Base-by-base conservation (phyloP, 2,797 vertebrate genomes). In the Apodemus agrarius region DNA sequence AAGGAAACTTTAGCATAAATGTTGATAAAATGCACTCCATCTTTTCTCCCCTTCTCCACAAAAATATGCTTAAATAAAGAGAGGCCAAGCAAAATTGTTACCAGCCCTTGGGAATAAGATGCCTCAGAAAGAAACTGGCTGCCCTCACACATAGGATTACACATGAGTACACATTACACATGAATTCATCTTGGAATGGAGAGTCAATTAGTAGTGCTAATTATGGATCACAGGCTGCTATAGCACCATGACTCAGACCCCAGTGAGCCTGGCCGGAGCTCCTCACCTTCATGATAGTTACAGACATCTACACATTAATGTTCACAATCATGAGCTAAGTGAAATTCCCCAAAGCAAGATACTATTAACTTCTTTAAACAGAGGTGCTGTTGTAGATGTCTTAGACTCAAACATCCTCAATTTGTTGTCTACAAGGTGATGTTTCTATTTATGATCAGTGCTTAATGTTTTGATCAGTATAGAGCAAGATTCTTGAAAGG, bases 401-500 rank as follows among this genome's bases (percentile, higher is more conserved):
- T 65, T 69, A 75, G 34, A 22, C 7, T 74, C 57, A 91, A 22
- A 12, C 4, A 54, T 90, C 52, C 24, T 88, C 72, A 65, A 4
- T 40, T 80, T 79, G 26, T 79, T 63, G 37, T 49, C 63, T 24
- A 69, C 13, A 61, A 7, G 6, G 0, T 59, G 13, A 61, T 78
- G 37, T 31, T 91, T 90, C 83, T 81, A 22, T 76, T 96, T 89
- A 57, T 54, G 40, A 26, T 59, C 92, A 86, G n/a, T 69, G 31
- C 26, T 89, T 95, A 81, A 87, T 67, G 81, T 63, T 96, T 49
- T 90, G 43, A 52, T 92, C 17, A 82, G 21, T 59, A 54, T 26
- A 84, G 74, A 93, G 57, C 49, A 89, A 93, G 72, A 61, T 85
- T 26, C 81, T 92, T 89, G 31, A 95, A 92, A 91, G 11, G 31